These are phyloP conservation scores for Megastigmus dorsalis DNA, from an alignment of 2,888 invertebrate species.

Conservation along the genomic window DNA sequence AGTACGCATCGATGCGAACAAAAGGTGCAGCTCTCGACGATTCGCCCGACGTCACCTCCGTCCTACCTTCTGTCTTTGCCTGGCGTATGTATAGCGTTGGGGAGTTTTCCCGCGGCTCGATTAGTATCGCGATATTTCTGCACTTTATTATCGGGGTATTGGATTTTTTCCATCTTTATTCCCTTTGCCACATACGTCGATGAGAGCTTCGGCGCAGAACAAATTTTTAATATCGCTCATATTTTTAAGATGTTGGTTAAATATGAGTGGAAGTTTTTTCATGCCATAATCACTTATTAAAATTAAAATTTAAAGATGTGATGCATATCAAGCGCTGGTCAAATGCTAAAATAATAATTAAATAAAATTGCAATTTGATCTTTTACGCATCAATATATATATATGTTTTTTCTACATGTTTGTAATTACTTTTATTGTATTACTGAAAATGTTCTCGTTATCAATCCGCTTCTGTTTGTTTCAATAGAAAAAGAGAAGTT, in stretches of 20 bases:
- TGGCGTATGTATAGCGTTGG: background rate
- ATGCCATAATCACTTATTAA: background rate
- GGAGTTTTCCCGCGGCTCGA: background rate
- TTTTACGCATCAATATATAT: too few species aligned
- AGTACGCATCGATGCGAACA: conserved; percentile 36
- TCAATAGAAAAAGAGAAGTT: too few species aligned
- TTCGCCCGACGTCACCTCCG: conserved; percentile 2
- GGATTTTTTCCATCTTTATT: conserved; percentile 1
- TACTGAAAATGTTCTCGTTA: too few species aligned
- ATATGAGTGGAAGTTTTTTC: too few species aligned
- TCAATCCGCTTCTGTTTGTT: too few species aligned
- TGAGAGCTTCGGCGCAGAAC: background rate
- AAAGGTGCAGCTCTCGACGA: conserved; percentile 35
- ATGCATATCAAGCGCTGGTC: background rate
- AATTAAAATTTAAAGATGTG: too few species aligned
- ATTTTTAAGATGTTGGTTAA: background rate
- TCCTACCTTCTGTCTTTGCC: background rate
- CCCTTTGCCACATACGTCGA: background rate
- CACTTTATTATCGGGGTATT: conserved; percentile 3
- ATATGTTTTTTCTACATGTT: too few species aligned
- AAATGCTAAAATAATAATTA: too few species aligned
- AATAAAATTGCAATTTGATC: too few species aligned
- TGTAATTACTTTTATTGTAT: too few species aligned
- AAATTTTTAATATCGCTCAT: background rate
- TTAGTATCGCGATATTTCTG: conserved; percentile 1